Conservation (phyloP, 2,888 invertebrate species). For the Mesochorus sp. region DNA sequence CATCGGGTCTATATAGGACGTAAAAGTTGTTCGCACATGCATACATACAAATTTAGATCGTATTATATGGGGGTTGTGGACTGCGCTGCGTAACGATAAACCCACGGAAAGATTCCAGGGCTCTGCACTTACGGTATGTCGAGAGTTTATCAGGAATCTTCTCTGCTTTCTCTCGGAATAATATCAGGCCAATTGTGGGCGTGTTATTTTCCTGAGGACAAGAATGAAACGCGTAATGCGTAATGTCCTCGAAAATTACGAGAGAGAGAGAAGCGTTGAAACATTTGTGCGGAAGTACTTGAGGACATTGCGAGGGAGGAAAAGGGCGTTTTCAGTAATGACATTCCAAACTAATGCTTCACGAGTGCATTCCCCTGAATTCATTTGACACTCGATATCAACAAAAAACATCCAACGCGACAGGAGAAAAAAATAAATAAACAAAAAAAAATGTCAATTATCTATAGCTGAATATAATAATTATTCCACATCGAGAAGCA, state of each 20-base stretch:
- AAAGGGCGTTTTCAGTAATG: constrained; percentile 2
- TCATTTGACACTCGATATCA: background rate
- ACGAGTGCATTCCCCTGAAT: constrained; percentile 14
- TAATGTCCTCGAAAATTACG: constrained; percentile 3
- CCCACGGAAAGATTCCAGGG: background rate
- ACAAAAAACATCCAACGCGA: background rate
- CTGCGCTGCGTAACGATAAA: constrained; percentile 4
- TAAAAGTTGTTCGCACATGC: constrained; percentile 17
- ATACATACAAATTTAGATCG: background rate
- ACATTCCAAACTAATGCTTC: constrained; percentile 18
- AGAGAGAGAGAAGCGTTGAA: constrained; percentile 44
- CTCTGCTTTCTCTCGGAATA: constrained; percentile 11
- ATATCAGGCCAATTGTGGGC: background rate
- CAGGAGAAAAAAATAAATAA: background rate
- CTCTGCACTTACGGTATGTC: background rate
- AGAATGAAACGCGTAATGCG: background rate
- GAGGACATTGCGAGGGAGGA: background rate
- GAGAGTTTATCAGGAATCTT: constrained; percentile 40
- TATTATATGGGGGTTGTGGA: background rate
- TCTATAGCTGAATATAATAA: too few relatives aligned
- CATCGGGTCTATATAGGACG: constrained; percentile 28
- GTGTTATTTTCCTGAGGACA: background rate
- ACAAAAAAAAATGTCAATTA: background rate
- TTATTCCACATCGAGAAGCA: too few relatives aligned
- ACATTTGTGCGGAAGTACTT: constrained; percentile 43